These are phyloP conservation scores for Neoarius graeffei DNA, from an alignment of 2,113 vertebrate species.

Conservation along the genomic window DNA sequence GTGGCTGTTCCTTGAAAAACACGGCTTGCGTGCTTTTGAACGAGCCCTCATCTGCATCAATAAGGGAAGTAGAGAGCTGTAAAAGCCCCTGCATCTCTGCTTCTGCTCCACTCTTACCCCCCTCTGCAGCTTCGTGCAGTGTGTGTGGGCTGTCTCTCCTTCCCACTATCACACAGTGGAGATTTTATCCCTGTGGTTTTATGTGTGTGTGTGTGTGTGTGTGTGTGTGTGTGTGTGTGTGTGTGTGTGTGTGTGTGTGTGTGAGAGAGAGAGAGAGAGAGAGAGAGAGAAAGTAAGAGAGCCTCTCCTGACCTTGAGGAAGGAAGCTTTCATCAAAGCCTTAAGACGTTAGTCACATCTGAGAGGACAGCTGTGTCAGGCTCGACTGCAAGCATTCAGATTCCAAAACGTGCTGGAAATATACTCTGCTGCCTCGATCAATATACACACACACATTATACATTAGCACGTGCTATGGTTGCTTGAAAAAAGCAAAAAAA, in stretches of 20 bases:
- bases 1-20: background rate
- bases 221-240: background rate
- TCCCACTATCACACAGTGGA: constrained; percentile 7
- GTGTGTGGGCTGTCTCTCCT: constrained; percentile 35
- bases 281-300: background rate
- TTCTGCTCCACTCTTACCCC: constrained; percentile 26
- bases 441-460: background rate
- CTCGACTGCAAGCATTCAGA: constrained; percentile 9
- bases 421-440: background rate
- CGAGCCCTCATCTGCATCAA: constrained; percentile 16
- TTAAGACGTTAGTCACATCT: constrained; percentile 61
- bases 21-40: background rate
- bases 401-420: constrained; percentile 23
- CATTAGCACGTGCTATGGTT: background rate
- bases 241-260: background rate
- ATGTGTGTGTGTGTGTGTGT: background rate
- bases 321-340: constrained; percentile 60
- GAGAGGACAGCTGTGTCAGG: constrained; percentile 39
- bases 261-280: background rate
- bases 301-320: constrained; percentile 64
- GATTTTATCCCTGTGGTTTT: constrained; percentile 39
- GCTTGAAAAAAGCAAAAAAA: too few species aligned
- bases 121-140: constrained; percentile 18
- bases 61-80: background rate
- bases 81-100: constrained; percentile 2